Base-by-base conservation (phyloP, 2,888 invertebrate species). In the Hydrotaea cyrtoneurina region DNA sequence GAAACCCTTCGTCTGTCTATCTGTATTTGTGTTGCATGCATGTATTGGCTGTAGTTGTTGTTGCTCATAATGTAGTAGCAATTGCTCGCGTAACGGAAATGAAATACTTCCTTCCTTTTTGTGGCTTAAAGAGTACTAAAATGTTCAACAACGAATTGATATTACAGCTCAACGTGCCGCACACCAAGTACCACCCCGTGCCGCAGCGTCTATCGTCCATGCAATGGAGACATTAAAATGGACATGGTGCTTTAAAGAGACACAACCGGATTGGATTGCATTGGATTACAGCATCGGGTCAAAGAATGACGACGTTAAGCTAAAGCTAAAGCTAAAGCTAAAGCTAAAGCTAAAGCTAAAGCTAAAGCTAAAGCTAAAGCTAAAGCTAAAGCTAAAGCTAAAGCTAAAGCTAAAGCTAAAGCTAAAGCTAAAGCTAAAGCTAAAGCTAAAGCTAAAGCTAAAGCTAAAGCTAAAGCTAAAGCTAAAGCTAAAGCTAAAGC, bases 71-170 rank as follows among this genome's bases (percentile, higher is more conserved):
- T 80, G 83, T 83, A 75, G 46, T 26, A 71, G 83, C 82, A 83
- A 84, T 80, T 80, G 77, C 86, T 80, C 86, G 82, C 85, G 80
- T 82, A 86, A 84, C 86, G 87, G 87, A 87, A 87, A 86, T 87
- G 85, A 87, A 87, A 86, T 86, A 86, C 86, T 87, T 87, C 86
- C 87, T 87, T 86, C 86, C 87, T 73, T 77, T 85, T 78, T 85
- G 85, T 69, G 81, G 82, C 55, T 79, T 82, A 77, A 79, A 85
- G 46, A 66, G 74, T 75, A 17, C 43, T 82, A 79, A 79, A 85
- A 46, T 75, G 78, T 78, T 46, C 36, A 43, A 46, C 73, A 55
- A 36, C 78, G 55, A 75, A 78, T 78, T 80, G 69, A 80, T 78
- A 77, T 75, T 71, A 19, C 17, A 74, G 53, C 66, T 43, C 36